phyloP scores from a whole-genome alignment of 2,888 invertebrate species.

The Nemapogon koenigi region DNA sequence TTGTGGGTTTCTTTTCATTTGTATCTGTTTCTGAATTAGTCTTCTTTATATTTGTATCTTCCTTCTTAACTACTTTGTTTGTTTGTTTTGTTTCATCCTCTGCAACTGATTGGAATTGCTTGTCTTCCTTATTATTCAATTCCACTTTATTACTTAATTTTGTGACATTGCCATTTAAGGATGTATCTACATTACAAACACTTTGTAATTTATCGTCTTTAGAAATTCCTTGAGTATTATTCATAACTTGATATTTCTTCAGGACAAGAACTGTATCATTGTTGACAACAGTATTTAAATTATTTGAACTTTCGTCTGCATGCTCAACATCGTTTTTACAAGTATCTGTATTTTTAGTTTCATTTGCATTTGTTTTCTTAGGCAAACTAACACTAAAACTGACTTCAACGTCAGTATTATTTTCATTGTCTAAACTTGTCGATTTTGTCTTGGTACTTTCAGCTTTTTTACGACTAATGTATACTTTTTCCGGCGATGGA shows the following conservation, averaged over 20 bases:
- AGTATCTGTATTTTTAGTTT: slow-evolving; percentile 22
- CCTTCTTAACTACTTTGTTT: slow-evolving; percentile 16
- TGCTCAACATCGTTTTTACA: slow-evolving; percentile 7
- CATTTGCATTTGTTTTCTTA: slow-evolving; percentile 30
- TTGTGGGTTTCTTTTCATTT: slow-evolving; percentile 42
- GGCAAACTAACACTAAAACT: slow-evolving; percentile 54
- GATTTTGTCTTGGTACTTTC: slow-evolving; percentile 25
- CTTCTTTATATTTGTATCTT: slow-evolving; percentile 24
- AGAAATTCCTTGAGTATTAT: slow-evolving; percentile 22
- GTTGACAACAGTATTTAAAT: not conserved
- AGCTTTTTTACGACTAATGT: slow-evolving; percentile 29
- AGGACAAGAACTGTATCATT: slow-evolving; percentile 22
- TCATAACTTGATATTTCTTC: slow-evolving; percentile 42
- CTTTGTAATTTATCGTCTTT: slow-evolving; percentile 21
- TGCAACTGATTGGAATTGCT: too few species aligned
- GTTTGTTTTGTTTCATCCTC: slow-evolving; percentile 26
- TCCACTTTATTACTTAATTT: slow-evolving; percentile 4
- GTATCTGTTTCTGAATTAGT: slow-evolving; percentile 31
- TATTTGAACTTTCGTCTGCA: not conserved
- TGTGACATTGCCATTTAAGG: slow-evolving; percentile 24
- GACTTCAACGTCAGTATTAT: slow-evolving; percentile 46
- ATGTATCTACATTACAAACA: slow-evolving; percentile 25
- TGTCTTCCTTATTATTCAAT: slow-evolving; percentile 21
- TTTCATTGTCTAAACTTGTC: slow-evolving; percentile 22
- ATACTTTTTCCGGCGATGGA: slow-evolving; percentile 48